Evolutionary conservation across 2,113 vertebrate species (phyloP).

Genomic region (Silurus asotus): DNA sequence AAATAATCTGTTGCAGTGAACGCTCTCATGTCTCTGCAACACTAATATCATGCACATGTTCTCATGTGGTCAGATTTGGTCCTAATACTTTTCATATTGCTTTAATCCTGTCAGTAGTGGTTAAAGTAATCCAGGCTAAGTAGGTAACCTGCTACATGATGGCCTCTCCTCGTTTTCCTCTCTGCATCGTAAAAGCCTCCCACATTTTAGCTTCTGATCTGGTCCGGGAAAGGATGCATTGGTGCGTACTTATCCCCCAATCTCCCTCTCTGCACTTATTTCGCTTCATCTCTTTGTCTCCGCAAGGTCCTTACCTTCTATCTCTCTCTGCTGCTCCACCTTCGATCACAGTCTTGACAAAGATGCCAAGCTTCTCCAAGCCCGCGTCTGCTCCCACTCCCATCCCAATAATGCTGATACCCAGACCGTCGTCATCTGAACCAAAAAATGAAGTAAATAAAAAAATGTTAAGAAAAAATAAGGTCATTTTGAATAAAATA

Average conservation of each 20-base stretch:
- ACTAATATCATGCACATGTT: slow-evolving; percentile 33
- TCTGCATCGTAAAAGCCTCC: slow-evolving; percentile 24
- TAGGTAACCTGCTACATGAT: slow-evolving; percentile 23
- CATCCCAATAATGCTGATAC: slow-evolving; percentile 98
- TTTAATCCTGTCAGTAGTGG: slow-evolving; percentile 23
- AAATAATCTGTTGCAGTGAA: background rate
- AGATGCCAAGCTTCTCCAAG: slow-evolving; percentile 96
- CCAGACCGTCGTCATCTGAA: slow-evolving; percentile 93
- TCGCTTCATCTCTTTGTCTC: background rate
- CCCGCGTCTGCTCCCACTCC: slow-evolving; percentile 97
- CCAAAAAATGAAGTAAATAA: slow-evolving; percentile 25
- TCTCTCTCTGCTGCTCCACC: slow-evolving; percentile 93
- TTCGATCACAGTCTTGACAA: slow-evolving; percentile 97
- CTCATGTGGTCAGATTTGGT: slow-evolving; percentile 12
- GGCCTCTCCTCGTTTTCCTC: background rate
- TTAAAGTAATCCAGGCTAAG: slow-evolving; percentile 31
- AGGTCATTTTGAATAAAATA: background rate
- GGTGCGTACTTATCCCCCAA: slow-evolving; percentile 9
- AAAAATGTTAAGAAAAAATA: background rate
- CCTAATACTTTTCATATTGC: background rate
- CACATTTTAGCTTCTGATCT: slow-evolving; percentile 52
- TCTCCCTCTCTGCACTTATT: background rate
- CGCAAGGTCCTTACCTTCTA: slow-evolving; percentile 78
- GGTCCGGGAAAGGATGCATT: slow-evolving; percentile 51
- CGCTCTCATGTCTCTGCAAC: slow-evolving; percentile 1